Evolutionary conservation across 2,888 invertebrate species (phyloP).

Genomic region (Lithophane socia): DNA sequence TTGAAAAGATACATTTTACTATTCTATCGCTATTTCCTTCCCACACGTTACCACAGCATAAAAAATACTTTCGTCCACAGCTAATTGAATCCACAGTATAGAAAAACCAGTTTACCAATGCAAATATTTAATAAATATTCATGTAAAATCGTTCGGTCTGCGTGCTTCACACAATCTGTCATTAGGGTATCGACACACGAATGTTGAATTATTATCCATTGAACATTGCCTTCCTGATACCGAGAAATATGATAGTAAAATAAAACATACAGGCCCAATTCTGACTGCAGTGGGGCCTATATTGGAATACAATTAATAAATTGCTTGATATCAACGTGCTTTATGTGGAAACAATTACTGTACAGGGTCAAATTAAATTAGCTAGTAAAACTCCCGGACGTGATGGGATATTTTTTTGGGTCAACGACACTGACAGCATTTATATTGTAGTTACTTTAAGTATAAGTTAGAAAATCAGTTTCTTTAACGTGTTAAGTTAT

Average conservation of each 20-base stretch:
- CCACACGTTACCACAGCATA: not conserved
- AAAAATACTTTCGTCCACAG: conserved; percentile 5
- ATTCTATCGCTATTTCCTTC: not conserved
- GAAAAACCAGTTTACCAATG: conserved; percentile 31
- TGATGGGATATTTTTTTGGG: too few species aligned
- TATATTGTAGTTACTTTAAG: too few species aligned
- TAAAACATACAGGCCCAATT: not conserved
- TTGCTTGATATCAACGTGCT: not conserved
- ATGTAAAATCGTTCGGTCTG: conserved; percentile 20
- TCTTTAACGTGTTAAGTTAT: too few species aligned
- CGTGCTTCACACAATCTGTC: conserved; percentile 35
- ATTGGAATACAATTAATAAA: not conserved
- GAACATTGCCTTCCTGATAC: conserved; percentile 6
- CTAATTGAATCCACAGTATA: conserved; percentile 26
- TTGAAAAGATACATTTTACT: not conserved
- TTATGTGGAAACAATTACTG: not conserved
- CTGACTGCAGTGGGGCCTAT: too few species aligned
- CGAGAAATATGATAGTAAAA: not conserved
- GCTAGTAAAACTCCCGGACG: too few species aligned
- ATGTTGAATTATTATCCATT: conserved; percentile 12
- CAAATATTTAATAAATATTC: conserved; percentile 50
- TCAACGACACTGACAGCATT: too few species aligned
- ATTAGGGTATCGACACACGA: conserved; percentile 23
- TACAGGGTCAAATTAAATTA: too few species aligned
- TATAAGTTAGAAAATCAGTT: too few species aligned